Evolutionary conservation across 37 sponge, comb jelly and placozoan genomes (phyloP), one percentile per base, ranked within the genome.

Genomic region (Ephydatia muelleri): DNA sequence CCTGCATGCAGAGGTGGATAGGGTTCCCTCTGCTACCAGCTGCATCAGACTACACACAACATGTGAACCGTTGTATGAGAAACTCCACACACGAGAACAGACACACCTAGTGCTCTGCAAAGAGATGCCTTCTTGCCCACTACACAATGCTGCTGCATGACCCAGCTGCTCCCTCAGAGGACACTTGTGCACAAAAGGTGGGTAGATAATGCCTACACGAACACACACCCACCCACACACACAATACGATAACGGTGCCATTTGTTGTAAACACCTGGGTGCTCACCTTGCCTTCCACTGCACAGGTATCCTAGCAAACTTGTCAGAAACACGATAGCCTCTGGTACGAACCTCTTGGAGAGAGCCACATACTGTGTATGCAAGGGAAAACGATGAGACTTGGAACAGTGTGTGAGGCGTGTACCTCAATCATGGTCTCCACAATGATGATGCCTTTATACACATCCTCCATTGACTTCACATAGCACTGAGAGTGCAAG

Each of bases 331-430:
- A 87, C 88, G 33, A 91, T 57, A 21, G 92, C 49, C 68, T 94
- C 95, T 35, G 95, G 95, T 2, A 91, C 76, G 72, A 82, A 88
- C 43, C 93, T 72, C 68, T 91, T 88, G 12, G 95, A 91, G 5
- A 70, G 33, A 14, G 80, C 34, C 35, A 91, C 65, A 33, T 78
- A 91, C 95, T 94, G 80, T 37, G 67, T n/a, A n/a, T 25, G 34
- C 39, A 69, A 85, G 36, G 34, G 40, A 36, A 5, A 14, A 26
- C 38, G 25, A 1, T 37, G 1, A n/a, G 13, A 36, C 40, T 73
- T 22, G 22, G 30, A 5, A n/a, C 4, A 43, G n/a, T 14, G 12
- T 6, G 74, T 19, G 39, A 38, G 69, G 2, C 2, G 72, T 40
- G 36, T 29, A 93, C 93, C 80, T 93, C 90, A 4, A 79, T 65